Evolutionary conservation across 2,797 vertebrate genomes (phyloP), one percentile per base, ranked within the genome.

Genomic region (Momotus momota): DNA sequence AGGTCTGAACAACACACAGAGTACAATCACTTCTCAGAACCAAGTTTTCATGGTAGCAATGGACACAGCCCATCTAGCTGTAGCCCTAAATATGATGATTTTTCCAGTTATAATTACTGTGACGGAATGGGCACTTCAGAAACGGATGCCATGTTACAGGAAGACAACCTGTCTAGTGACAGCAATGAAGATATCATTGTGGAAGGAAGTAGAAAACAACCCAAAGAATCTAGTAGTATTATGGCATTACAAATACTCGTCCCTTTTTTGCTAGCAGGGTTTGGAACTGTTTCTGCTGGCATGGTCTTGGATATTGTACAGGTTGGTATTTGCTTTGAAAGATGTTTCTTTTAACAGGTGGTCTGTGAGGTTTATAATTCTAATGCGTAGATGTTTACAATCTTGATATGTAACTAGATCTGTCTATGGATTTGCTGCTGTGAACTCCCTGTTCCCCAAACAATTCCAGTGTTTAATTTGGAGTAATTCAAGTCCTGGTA

Each of bases 271-370:
- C 97, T 99, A 1, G 99, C 99, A 10, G 99, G 99, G 8, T 99
- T 99, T 91, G 99, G 99, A 88, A 99, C 99, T 0, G 99, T 99
- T 52, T 99, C 99, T 2, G 99, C 99, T 23, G 99, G 99, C 81
- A 99, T 99, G 98, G 99, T 99, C 96, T 98, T 99, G 95, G 99
- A 99, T 90, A 97, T 99, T 81, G 99, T 99, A 29, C 99, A 99
- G 99, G 99, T 99, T 94, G 97, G 98, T 97, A 91, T 94, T 94
- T 93, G 31, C 49, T 83, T 91, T 81, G 58, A 13, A 79, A 87
- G 71, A 3, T 22, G 1, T 10, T 72, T 80, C 33, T 61, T 61
- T 58, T 65, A 72, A 25, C 17, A 46, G 81, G 8, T 69, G 17
- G 45, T 31, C 51, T 77, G 8, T 70, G 60, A 29, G 14, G 8